Evolutionary conservation across 1,140 invertebrate genomes (phyloP), one percentile per base, ranked within the genome.

Genomic region (Ruditapes philippinarum): DNA sequence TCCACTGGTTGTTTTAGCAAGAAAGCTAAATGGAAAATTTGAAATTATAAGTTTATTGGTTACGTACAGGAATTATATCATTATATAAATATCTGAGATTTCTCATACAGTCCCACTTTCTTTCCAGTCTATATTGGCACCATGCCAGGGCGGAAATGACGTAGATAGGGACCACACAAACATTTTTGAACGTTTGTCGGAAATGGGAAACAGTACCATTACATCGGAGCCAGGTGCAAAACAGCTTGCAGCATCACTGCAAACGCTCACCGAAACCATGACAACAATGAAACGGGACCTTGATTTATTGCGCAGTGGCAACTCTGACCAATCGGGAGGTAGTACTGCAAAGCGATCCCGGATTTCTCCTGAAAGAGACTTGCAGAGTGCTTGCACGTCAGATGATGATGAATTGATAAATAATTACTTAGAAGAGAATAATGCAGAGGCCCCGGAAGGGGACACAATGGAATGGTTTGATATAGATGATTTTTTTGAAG

Each of bases 381-480:
- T 57, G 51, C 51, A 57, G 17, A 57, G 51, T 19, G 5, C 19
- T 57, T 57, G 51, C 19, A 57, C 51, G 51, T 57, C 51, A 57
- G 51, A 57, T 57, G 51, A 57, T 57, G 51, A 57, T 57, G 51
- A 57, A 57, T 57, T 57, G 51, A 57, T 57, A 5, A 57, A 57
- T 11, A 11, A 57, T 57, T 57, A 57, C 51, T 57, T 57, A 57
- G 5, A 57, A 19, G 51, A 57, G 19, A 57, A 57, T 19, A 57
- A 57, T 22, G 51, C 7, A 19, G 51, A 57, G 51, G 51, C 19
- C 51, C 51, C 51, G 17, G 51, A 57, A 57, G 51, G 51, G 51
- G 51, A 57, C 51, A 57, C 51, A 57, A 49, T 49, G 51, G 51
- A 57, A 57, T 57, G 19, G 51, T 57, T 57, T 57, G 7, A 57